Evolutionary conservation across 2,888 invertebrate species (phyloP).

Genomic region (Aradus depressus): DNA sequence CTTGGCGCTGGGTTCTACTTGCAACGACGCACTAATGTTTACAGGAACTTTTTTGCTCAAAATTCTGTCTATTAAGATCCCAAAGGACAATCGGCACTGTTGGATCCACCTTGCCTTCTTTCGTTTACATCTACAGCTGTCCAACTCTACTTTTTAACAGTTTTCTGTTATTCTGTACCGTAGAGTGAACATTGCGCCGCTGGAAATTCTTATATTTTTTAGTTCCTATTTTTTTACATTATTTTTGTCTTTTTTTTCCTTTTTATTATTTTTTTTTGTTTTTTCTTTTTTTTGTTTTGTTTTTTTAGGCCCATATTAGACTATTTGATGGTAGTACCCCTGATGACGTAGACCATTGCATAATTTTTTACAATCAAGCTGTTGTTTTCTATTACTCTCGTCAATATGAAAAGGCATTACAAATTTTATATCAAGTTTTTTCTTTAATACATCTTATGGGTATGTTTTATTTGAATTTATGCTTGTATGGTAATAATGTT

Average conservation of each 20-base stretch:
- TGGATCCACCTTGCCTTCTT: too few relatives aligned
- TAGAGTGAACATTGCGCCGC: too few relatives aligned
- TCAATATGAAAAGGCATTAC: conserved; percentile 57
- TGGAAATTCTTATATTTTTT: background rate
- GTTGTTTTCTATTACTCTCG: conserved; percentile 63
- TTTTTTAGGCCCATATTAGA: conserved; percentile 37
- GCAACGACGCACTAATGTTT: too few relatives aligned
- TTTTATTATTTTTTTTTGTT: background rate
- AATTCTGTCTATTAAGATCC: too few relatives aligned
- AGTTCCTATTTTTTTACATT: background rate
- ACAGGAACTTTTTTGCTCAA: too few relatives aligned
- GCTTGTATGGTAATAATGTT: conserved; percentile 9
- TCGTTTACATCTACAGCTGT: too few relatives aligned
- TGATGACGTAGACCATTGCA: conserved; percentile 55
- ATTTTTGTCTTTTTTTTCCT: background rate
- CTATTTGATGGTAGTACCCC: conserved; percentile 42
- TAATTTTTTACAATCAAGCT: conserved; percentile 66
- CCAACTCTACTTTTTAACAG: too few relatives aligned
- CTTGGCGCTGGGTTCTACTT: too few relatives aligned
- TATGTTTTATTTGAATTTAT: conserved; percentile 34
- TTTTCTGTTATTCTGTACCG: too few relatives aligned
- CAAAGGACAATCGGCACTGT: too few relatives aligned
- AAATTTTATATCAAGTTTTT: conserved; percentile 50
- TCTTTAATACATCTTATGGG: conserved; percentile 57
- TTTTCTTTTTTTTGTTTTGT: too few relatives aligned